A percentile compares a stretch with the other conserved stretches of the same genome.
Evolutionary conservation across 2,888 invertebrate species (phyloP).

Genomic region (Homarus gammarus): DNA sequence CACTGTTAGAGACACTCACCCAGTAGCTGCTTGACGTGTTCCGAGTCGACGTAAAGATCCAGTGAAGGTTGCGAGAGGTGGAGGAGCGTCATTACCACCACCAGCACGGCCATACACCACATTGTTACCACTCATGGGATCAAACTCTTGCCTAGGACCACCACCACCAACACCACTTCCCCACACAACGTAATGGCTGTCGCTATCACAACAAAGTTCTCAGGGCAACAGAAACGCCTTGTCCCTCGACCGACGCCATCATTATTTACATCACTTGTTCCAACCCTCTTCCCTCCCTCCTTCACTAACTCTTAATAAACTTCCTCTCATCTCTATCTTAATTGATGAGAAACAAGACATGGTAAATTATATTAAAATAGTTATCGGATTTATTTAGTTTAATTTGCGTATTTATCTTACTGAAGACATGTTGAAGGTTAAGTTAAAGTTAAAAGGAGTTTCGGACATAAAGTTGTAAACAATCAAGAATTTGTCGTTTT

Average conservation of each 20-base stretch:
- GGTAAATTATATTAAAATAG: neutral
- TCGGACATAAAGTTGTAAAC: constrained; percentile 57
- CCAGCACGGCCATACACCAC: constrained; percentile 42
- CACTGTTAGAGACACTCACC: constrained; percentile 24
- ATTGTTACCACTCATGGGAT: constrained; percentile 41
- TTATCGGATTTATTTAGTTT: too few relatives aligned
- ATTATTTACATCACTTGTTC: constrained; percentile 63
- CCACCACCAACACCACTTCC: neutral
- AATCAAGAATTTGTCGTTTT: constrained; percentile 55
- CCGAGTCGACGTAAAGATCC: constrained; percentile 58
- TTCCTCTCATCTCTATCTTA: too few relatives aligned
- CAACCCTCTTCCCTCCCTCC: neutral
- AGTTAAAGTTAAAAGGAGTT: neutral
- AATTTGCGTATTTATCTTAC: neutral
- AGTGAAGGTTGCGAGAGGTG: constrained; percentile 26
- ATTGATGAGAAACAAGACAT: neutral
- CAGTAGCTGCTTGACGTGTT: constrained; percentile 58
- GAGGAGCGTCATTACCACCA: constrained; percentile 37
- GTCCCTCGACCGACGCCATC: constrained; percentile 59
- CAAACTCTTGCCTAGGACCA: neutral
- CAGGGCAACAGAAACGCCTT: constrained; percentile 47
- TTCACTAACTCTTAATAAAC: neutral
- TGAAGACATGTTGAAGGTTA: neutral
- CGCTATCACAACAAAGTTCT: constrained; percentile 30
- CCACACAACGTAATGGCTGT: neutral